phyloP scores from a whole-genome alignment of 2,888 invertebrate genomes.

The Leucoma salicis region DNA sequence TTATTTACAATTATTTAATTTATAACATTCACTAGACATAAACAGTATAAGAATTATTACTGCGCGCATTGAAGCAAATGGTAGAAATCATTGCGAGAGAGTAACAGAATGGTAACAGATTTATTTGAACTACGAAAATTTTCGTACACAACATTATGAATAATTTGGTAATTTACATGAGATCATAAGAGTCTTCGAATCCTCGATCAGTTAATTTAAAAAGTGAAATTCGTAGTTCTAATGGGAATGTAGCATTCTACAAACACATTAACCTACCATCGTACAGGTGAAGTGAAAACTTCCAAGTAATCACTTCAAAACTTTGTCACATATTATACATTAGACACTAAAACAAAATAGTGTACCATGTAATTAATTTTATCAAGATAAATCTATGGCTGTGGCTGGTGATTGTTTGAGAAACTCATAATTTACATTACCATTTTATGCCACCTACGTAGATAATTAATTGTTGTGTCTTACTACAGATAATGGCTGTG shows the following conservation, averaged over 20 bases:
- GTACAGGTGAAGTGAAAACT: constrained; percentile 14
- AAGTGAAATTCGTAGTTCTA: constrained; percentile 19
- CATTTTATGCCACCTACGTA: constrained; percentile 15
- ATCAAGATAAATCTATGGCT: constrained; percentile 61
- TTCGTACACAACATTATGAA: constrained; percentile 44
- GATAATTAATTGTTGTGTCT: neutral
- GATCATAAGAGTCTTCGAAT: constrained; percentile 54
- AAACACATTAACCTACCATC: constrained; percentile 23
- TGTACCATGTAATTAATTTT: constrained; percentile 5
- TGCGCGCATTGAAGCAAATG: constrained; percentile 24
- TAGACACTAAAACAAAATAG: constrained; percentile 4
- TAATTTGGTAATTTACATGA: constrained; percentile 69
- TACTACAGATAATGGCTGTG: neutral
- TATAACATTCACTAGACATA: constrained; percentile 23
- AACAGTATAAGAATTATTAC: constrained; percentile 27
- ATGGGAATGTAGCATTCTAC: constrained; percentile 31
- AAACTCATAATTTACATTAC: constrained; percentile 20
- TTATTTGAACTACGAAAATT: constrained; percentile 43
- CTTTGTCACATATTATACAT: constrained; percentile 12
- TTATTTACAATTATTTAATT: constrained; percentile 36
- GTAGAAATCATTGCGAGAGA: constrained; percentile 9
- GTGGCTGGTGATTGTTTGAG: constrained; percentile 50
- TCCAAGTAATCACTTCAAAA: constrained; percentile 9
- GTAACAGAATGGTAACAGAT: constrained; percentile 53
- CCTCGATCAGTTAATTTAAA: constrained; percentile 26